Percentiles rank a stretch among this genome's conserved stretches.
These are phyloP conservation scores for Cebuella pygmaea DNA, from an alignment of 2,797 vertebrate species.

Conservation along the genomic window DNA sequence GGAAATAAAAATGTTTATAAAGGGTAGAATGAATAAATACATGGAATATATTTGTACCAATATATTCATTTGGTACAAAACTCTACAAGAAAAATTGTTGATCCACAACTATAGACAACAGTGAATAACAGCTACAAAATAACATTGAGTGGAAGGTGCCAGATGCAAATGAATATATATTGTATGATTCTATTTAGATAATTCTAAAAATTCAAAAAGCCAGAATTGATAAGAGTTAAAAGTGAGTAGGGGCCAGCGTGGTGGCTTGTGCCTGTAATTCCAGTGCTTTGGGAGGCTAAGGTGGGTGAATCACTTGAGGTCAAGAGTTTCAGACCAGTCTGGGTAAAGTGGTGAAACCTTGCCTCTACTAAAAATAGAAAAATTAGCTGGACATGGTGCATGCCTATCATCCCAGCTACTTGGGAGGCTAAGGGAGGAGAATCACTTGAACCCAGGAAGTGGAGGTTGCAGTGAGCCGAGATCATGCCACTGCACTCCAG, in stretches of 20 bases:
- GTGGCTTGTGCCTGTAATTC: background rate
- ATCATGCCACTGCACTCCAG: too few relatives aligned
- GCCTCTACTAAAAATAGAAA: too few relatives aligned
- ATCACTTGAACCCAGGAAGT: too few relatives aligned
- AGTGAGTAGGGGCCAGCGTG: accelerated
- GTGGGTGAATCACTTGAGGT: background rate
- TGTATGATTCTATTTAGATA: background rate
- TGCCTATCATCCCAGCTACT: too few relatives aligned
- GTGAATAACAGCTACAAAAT: background rate
- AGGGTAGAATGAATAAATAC: background rate
- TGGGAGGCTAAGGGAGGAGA: too few relatives aligned
- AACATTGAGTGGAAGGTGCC: background rate
- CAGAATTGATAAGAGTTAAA: background rate
- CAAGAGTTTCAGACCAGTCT: background rate
- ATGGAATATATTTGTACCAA: background rate
- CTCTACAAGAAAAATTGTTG: background rate
- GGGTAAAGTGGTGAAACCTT: too few relatives aligned
- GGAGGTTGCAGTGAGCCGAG: too few relatives aligned
- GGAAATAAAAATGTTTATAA: background rate
- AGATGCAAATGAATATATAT: background rate
- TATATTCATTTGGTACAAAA: background rate
- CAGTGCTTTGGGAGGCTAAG: background rate
- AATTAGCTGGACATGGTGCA: too few relatives aligned
- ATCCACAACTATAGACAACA: background rate
- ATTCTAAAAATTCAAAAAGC: background rate